Evolutionary conservation across 2,888 invertebrate genomes (phyloP), one percentile per base, ranked within the genome.

Genomic region (Nemotelus pantherinus): DNA sequence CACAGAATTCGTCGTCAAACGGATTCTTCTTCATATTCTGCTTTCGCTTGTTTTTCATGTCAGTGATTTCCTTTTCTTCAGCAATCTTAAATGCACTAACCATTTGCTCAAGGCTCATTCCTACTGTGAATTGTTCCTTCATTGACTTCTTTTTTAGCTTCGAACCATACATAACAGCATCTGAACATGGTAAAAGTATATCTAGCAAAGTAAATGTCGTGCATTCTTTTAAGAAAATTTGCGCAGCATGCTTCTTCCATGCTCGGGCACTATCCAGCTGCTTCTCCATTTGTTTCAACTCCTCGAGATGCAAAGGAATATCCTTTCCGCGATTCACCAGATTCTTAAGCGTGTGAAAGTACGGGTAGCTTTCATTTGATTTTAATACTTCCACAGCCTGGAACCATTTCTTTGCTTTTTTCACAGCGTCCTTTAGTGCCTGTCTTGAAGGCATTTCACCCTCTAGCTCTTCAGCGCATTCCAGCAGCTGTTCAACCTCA

Each of bases 161-260:
- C 39, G 79, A 78, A 67, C 84, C 85, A 71, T 84, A 85, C 78
- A 83, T 84, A 71, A 84, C 82, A 75, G 83, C 81, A 67, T 82
- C 86, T 76, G 81, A 84, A 70, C 84, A 86, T 0, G 92, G 92
- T 75, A 91, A 91, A 25, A 92, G 84, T 2, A 91, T 91, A 83
- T 95, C 94, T 84, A 94, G 89, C 47, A 95, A 85, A 41, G 90
- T 89, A 81, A 90, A 91, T 68, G 89, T 89, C 0, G 92, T 91
- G 84, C 94, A 95, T 87, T 95, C 95, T 83, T 94, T 93, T 3
- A 97, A 89, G 88, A 98, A 98, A 84, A 94, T 94, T 41, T 93
- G 90, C 0, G 93, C 92, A 0, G 96, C 95, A 79, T 94, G 92
- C 25, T 94, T 93, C 84, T 94, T 92, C 97, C 97, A 98, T 45